Percentiles rank a stretch among this genome's conserved stretches.
These are phyloP conservation scores for Ips nitidus DNA, from an alignment of 1,140 invertebrate species.

Conservation along the genomic window DNA sequence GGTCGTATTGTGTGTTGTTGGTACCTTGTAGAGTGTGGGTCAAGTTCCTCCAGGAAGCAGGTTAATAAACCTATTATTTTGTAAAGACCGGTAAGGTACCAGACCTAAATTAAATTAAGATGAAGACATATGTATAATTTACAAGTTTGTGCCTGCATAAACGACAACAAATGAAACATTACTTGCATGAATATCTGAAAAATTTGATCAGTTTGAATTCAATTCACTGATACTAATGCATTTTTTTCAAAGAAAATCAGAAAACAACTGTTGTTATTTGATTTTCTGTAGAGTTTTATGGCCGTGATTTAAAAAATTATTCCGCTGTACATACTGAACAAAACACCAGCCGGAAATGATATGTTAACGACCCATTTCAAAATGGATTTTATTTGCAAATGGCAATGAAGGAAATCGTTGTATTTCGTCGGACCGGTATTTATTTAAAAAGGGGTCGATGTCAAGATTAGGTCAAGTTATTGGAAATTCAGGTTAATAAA, in stretches of 20 bases:
- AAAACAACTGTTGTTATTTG: too few relatives aligned
- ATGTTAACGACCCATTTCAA: constrained; percentile 15
- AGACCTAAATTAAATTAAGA: not conserved
- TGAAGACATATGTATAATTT: not conserved
- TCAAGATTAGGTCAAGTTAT: constrained; percentile 18
- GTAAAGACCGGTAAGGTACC: not conserved
- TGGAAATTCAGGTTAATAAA: constrained; percentile 15
- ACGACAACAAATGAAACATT: not conserved
- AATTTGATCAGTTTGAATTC: too few relatives aligned
- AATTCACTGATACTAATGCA: too few relatives aligned
- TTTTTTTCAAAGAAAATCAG: too few relatives aligned
- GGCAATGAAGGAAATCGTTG: too few relatives aligned
- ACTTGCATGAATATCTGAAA: too few relatives aligned
- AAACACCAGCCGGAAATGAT: not conserved
- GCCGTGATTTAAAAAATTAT: too few relatives aligned
- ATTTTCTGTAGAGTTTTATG: too few relatives aligned
- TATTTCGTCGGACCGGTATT: not conserved
- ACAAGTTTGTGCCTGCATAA: not conserved
- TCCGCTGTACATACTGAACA: not conserved
- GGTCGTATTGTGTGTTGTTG: constrained; percentile 20
- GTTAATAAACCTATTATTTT: constrained; percentile 13
- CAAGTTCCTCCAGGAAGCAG: constrained; percentile 6
- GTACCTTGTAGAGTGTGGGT: constrained; percentile 6
- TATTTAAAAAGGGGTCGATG: constrained; percentile 9
- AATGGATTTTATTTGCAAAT: constrained; percentile 11